A percentile compares a stretch with the other conserved stretches of the same genome.
These are phyloP conservation scores for Hapalemur alaotrensis DNA, from an alignment of 2,797 vertebrate genomes.

Conservation along the genomic window DNA sequence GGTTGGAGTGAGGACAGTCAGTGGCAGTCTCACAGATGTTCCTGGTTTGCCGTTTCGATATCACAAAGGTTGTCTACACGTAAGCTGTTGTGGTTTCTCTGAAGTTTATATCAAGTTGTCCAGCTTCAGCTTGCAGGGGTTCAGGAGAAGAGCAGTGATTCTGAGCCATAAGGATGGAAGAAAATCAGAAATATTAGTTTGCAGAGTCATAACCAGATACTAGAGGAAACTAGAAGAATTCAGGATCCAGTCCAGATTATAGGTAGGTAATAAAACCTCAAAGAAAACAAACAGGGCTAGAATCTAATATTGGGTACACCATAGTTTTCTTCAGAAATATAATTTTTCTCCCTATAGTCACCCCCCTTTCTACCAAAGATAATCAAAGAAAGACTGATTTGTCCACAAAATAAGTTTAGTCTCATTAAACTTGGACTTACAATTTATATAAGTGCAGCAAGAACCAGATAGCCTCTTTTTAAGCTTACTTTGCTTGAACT, in stretches of 20 bases:
- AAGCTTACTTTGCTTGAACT: not conserved
- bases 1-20: not conserved
- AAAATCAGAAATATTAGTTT: not conserved
- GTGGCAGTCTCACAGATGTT: not conserved
- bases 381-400: not conserved
- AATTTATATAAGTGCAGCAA: not conserved
- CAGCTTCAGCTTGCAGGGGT: not conserved
- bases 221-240: not conserved
- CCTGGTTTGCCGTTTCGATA: not conserved
- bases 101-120: not conserved
- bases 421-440: not conserved
- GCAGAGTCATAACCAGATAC: not conserved
- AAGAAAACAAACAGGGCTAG: not conserved
- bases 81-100: not conserved
- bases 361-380: not conserved
- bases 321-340: no score
- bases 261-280: not conserved
- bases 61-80: not conserved
- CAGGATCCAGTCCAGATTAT: not conserved
- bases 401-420: not conserved
- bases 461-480: not conserved
- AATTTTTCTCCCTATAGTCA: no score
- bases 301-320: no score
- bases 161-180: not conserved
- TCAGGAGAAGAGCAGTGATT: not conserved